phyloP scores from a whole-genome alignment of 1,140 invertebrate species.

The Cydia strobilella region DNA sequence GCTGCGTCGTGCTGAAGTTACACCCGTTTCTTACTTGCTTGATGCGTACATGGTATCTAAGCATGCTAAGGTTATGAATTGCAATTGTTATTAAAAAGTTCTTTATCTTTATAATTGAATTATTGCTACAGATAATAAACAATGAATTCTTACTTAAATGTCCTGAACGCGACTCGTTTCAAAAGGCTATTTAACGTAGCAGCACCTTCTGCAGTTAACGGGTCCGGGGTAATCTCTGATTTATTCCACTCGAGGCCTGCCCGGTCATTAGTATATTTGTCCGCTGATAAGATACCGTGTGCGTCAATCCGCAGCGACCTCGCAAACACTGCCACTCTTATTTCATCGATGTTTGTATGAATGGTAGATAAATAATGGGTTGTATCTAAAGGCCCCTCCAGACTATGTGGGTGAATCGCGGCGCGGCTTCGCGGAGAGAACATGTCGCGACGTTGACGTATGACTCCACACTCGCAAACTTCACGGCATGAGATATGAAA shows the following conservation, averaged over 20 bases:
- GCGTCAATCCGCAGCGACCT: constrained; percentile 56
- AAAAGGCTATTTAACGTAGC: neutral
- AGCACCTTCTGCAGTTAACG: neutral
- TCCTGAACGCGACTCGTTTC: neutral
- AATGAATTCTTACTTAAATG: neutral
- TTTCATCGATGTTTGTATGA: neutral
- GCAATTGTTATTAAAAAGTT: no score
- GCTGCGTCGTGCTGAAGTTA: no score
- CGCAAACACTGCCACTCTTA: constrained; percentile 29
- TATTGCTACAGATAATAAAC: neutral
- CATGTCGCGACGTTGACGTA: no score
- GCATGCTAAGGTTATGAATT: no score
- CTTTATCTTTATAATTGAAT: no score
- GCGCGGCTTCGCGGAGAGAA: no score
- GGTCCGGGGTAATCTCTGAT: neutral
- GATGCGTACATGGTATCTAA: no score
- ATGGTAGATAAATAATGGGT: neutral
- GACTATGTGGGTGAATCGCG: no score
- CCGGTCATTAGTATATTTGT: constrained; percentile 43
- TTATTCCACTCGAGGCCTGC: constrained; percentile 2
- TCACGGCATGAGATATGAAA: no score
- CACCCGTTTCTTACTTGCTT: no score
- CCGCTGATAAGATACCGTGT: constrained; percentile 50
- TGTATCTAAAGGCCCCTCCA: no score
- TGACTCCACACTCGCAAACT: no score